phyloP scores from a whole-genome alignment of 2,888 invertebrate species.

The Watsonalla cultraria region DNA sequence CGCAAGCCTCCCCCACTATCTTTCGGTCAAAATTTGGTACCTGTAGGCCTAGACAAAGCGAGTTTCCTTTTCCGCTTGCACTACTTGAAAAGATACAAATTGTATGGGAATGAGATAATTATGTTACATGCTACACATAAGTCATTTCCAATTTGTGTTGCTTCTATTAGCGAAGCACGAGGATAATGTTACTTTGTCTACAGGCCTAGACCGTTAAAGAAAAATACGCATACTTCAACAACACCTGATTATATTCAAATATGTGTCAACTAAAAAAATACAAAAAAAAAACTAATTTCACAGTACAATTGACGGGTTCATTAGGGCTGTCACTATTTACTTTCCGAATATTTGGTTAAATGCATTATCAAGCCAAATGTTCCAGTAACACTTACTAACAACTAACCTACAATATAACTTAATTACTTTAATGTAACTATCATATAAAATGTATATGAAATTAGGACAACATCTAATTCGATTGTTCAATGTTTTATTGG shows the following conservation, averaged over 20 bases:
- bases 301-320: constrained; percentile 1
- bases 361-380: neutral
- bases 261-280: constrained; percentile 34
- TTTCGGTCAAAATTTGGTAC: too few species aligned
- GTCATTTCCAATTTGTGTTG: too few species aligned
- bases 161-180: too few species aligned
- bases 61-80: too few species aligned
- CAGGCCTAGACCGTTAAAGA: constrained; percentile 11
- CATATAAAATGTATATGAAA: constrained; percentile 33
- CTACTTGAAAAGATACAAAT: too few species aligned
- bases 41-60: too few species aligned
- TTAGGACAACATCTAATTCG: constrained; percentile 26
- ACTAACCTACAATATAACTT: constrained; percentile 1
- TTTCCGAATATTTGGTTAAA: constrained; percentile 3
- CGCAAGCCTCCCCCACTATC: too few species aligned
- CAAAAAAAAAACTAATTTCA: constrained; percentile 19
- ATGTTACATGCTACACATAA: too few species aligned
- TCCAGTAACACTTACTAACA: constrained; percentile 1
- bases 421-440: constrained; percentile 17
- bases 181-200: too few species aligned
- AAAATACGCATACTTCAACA: constrained; percentile 41
- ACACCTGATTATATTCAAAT: constrained; percentile 57
- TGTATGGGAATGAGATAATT: too few species aligned
- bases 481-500: constrained; percentile 12
- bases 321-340: neutral